Evolutionary conservation across 2,888 invertebrate species (phyloP).

Genomic region (Empis livida): DNA sequence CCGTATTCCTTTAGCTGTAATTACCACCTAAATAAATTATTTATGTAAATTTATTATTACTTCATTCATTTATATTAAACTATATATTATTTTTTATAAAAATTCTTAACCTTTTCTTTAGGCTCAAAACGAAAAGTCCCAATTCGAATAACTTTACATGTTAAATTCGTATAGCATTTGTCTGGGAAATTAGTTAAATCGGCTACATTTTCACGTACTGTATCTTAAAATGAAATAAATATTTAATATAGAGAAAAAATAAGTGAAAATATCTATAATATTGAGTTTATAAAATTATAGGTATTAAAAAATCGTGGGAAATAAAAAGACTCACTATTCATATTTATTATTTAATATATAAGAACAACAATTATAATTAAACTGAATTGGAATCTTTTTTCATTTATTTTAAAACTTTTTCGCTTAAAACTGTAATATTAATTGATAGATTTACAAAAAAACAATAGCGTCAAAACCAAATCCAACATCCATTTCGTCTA

Average conservation of each 20-base stretch:
- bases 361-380: too few species aligned
- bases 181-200: conserved; percentile 36
- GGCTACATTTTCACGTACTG: conserved; percentile 38
- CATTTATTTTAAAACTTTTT: too few species aligned
- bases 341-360: not conserved
- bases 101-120: conserved; percentile 48
- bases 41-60: too few species aligned
- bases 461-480: too few species aligned
- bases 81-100: too few species aligned
- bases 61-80: not conserved
- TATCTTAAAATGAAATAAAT: conserved; percentile 35
- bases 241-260: too few species aligned
- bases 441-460: too few species aligned
- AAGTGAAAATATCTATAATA: too few species aligned
- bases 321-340: not conserved
- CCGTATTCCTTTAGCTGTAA: conserved; percentile 45
- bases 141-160: conserved; percentile 67
- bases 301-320: not conserved
- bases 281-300: too few species aligned
- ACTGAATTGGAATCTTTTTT: too few species aligned
- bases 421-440: too few species aligned
- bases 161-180: conserved; percentile 42
- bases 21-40: conserved; percentile 35
- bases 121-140: conserved; percentile 74
- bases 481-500: too few species aligned